Evolutionary conservation across 2,113 vertebrate species (phyloP).

Genomic region (Aptenodytes patagonicus): DNA sequence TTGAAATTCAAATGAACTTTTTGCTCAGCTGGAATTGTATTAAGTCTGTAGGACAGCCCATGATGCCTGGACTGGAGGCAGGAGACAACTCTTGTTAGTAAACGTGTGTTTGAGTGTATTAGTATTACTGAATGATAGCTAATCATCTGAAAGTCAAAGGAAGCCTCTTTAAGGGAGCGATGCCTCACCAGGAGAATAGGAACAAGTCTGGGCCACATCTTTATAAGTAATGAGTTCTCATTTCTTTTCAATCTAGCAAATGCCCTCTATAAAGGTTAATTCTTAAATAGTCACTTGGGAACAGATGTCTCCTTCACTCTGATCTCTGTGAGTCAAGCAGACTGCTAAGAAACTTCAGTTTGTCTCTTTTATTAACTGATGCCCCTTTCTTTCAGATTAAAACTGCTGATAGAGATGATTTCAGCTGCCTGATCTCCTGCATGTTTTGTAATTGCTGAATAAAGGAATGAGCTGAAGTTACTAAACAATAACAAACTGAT

Average conservation of each 20-base stretch:
- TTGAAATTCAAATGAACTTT: constrained; percentile 37
- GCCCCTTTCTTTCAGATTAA: neutral
- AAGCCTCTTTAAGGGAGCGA: neutral
- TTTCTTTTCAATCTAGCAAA: constrained; percentile 39
- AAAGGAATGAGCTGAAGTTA: neutral
- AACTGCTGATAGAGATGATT: neutral
- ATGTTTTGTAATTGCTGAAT: neutral
- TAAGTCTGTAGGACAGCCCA: neutral
- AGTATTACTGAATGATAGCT: neutral
- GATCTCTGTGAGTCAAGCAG: neutral
- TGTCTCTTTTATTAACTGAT: neutral
- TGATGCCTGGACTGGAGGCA: neutral
- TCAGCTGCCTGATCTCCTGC: neutral
- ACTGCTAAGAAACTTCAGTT: constrained; percentile 12
- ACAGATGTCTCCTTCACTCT: neutral
- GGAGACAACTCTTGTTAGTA: neutral
- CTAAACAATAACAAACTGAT: neutral
- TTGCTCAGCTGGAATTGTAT: neutral
- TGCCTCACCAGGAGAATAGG: neutral
- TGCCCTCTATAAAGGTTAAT: constrained; percentile 53
- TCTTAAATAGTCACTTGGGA: constrained; percentile 41
- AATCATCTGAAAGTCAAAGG: constrained; percentile 6
- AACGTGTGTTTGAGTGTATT: neutral
- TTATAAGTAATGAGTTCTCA: constrained; percentile 26
- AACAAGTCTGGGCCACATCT: neutral